These are phyloP conservation scores for Zygothrica quintamaculata DNA, from an alignment of 2,888 invertebrate genomes.

Conservation along the genomic window DNA sequence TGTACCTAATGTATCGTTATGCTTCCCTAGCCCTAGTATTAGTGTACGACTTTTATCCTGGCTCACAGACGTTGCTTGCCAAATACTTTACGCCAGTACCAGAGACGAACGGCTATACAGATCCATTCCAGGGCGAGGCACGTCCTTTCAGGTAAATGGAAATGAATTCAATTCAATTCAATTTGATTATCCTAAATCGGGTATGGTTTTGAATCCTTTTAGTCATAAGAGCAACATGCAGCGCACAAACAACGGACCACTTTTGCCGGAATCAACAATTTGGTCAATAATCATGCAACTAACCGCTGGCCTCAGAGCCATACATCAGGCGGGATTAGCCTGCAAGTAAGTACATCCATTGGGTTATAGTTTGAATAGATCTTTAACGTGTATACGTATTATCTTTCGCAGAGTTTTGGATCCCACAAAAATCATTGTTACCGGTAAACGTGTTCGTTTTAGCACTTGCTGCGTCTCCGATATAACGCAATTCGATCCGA, in stretches of 20 bases:
- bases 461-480: conserved; percentile 93
- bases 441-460: conserved; percentile 91
- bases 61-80: conserved; percentile 93
- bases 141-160: conserved; percentile 84
- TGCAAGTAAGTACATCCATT: conserved; percentile 85
- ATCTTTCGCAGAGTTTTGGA: conserved; percentile 93
- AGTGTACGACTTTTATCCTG: conserved; percentile 97
- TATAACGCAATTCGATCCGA: conserved; percentile 90
- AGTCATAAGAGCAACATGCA: conserved; percentile 85
- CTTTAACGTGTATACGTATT: too few relatives aligned
- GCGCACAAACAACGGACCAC: conserved; percentile 87
- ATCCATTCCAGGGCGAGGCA: conserved; percentile 93
- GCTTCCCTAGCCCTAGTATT: conserved; percentile 94
- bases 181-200: background rate
- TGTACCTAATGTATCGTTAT: background rate
- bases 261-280: conserved; percentile 95
- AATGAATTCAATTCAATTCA: background rate
- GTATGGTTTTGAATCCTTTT: conserved; percentile 3
- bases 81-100: conserved; percentile 91
- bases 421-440: conserved; percentile 95
- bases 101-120: conserved; percentile 88
- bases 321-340: conserved; percentile 90
- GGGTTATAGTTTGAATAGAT: too few relatives aligned
- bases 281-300: conserved; percentile 98
- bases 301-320: conserved; percentile 95